Conservation (phyloP, 1,140 invertebrate species). For the Drosophila micromelanica region DNA sequence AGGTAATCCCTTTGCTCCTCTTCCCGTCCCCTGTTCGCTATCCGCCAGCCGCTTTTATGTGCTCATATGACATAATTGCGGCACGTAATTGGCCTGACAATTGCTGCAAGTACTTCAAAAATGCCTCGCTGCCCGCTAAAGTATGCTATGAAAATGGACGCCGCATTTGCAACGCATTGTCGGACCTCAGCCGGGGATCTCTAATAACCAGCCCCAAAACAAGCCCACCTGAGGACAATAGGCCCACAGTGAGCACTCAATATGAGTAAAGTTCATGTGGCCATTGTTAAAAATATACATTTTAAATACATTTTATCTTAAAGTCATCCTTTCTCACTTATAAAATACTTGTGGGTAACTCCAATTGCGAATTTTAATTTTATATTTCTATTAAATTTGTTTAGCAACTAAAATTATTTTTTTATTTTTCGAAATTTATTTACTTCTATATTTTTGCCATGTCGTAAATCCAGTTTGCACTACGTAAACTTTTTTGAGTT, state of each 20-base stretch:
- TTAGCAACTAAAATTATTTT: too few relatives aligned
- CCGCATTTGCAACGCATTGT: conserved; percentile 38
- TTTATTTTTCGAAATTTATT: too few relatives aligned
- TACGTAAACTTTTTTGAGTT: too few relatives aligned
- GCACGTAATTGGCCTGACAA: conserved; percentile 78
- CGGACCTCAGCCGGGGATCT: neutral
- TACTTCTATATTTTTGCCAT: too few relatives aligned
- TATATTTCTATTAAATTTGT: too few relatives aligned
- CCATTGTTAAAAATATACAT: neutral
- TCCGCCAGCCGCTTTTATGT: conserved; percentile 57
- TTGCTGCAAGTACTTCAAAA: conserved; percentile 67
- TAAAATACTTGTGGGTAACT: too few relatives aligned
- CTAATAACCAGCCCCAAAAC: neutral
- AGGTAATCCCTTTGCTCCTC: neutral
- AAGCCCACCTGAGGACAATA: neutral
- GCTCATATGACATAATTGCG: conserved; percentile 76
- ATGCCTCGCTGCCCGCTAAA: conserved; percentile 70
- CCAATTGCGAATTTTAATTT: too few relatives aligned
- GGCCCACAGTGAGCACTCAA: neutral
- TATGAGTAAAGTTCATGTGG: neutral
- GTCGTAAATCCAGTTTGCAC: too few relatives aligned
- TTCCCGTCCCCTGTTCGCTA: conserved; percentile 4
- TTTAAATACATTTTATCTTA: neutral
- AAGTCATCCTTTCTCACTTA: too few relatives aligned
- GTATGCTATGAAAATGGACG: conserved; percentile 66